Conservation (phyloP, 2,113 vertebrate species). For the Thomomys bottae region DNA sequence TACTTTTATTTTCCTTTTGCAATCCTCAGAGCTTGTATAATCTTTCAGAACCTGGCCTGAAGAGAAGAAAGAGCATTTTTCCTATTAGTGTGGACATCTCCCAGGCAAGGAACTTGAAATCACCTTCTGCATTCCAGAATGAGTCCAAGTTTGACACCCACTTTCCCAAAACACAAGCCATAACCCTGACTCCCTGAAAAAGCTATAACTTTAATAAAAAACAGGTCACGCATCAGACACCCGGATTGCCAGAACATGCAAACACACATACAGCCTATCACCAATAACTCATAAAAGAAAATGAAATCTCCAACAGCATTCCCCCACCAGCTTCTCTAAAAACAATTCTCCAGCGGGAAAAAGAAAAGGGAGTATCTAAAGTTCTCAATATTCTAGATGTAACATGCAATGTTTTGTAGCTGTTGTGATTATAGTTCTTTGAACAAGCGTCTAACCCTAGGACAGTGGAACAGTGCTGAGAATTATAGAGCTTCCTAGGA, state of each 20-base stretch:
- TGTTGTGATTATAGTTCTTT: neutral
- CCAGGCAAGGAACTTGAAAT: conserved; percentile 50
- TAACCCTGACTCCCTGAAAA: conserved; percentile 55
- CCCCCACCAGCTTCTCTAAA: neutral
- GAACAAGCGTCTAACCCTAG: neutral
- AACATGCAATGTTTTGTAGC: neutral
- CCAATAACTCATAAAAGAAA: conserved; percentile 66
- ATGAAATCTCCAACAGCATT: conserved; percentile 32
- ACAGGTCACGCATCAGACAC: conserved; percentile 41
- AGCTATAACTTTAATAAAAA: conserved; percentile 67
- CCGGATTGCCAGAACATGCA: conserved; percentile 53
- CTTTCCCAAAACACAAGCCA: conserved; percentile 56
- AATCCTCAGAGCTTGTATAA: conserved; percentile 47
- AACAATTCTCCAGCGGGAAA: neutral
- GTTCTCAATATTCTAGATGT: neutral
- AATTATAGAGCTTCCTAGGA: neutral
- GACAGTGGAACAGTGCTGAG: conserved; percentile 16
- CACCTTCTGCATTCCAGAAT: conserved; percentile 45
- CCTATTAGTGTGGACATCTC: conserved; percentile 59
- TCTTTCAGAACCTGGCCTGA: conserved; percentile 64
- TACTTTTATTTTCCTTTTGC: conserved; percentile 54
- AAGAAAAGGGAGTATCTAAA: neutral
- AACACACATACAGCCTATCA: conserved; percentile 23
- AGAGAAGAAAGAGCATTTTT: conserved; percentile 67
- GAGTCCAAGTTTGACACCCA: conserved; percentile 69